These are phyloP conservation scores for Plectropomus leopardus DNA, from an alignment of 2,113 vertebrate species.

Conservation along the genomic window DNA sequence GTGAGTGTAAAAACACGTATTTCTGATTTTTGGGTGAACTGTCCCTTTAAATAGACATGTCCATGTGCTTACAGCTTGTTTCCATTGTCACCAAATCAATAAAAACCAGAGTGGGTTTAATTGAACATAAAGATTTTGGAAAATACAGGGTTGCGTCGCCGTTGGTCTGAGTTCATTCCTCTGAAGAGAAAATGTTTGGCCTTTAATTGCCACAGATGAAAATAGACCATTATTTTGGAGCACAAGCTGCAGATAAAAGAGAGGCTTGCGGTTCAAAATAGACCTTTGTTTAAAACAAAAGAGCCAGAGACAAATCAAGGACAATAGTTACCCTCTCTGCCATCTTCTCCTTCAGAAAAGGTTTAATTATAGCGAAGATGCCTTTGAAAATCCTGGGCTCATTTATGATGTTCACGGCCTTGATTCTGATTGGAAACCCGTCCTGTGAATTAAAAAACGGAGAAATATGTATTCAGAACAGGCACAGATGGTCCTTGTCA, in stretches of 20 bases:
- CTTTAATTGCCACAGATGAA: constrained; percentile 20
- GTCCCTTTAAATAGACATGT: background rate
- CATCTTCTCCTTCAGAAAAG: constrained; percentile 99
- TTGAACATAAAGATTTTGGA: constrained; percentile 2
- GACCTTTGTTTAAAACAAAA: constrained; percentile 40
- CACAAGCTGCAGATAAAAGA: constrained; percentile 10
- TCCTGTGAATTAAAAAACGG: constrained; percentile 85
- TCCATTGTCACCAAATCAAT: background rate
- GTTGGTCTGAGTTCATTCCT: constrained; percentile 14
- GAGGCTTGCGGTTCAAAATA: background rate
- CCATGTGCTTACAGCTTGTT: too few relatives aligned
- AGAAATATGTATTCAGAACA: constrained; percentile 38
- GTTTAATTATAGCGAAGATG: constrained; percentile 98
- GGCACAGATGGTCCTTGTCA: constrained; percentile 19
- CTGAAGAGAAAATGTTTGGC: constrained; percentile 3
- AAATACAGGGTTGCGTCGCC: constrained; percentile 1
- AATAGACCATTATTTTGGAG: constrained; percentile 8
- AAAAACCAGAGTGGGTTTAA: background rate
- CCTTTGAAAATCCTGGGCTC: constrained; percentile 99
- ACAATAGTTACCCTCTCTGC: constrained; percentile 92
- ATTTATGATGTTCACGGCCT: constrained; percentile 97
- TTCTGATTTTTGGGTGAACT: too few relatives aligned
- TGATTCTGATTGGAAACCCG: constrained; percentile 98
- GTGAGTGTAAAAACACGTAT: too few relatives aligned
- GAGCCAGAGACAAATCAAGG: constrained; percentile 23